phyloP scores from a whole-genome alignment of 2,797 vertebrate genomes.

The Tenualosa ilisha region DNA sequence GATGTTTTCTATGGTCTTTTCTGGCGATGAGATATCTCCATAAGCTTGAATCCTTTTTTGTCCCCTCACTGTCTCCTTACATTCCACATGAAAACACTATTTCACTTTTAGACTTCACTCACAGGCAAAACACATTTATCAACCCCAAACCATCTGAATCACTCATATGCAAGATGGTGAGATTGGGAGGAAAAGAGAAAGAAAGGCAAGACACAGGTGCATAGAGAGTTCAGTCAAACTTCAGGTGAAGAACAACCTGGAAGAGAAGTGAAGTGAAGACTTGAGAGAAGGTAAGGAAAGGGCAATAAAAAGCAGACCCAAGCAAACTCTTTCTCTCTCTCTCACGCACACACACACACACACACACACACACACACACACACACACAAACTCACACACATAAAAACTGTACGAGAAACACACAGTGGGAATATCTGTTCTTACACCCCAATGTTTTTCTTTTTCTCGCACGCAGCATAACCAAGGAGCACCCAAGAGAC shows the following conservation, averaged over 20 bases:
- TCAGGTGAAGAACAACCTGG: not conserved
- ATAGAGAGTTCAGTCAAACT: not conserved
- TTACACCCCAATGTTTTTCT: conserved; percentile 65
- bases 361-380: no score
- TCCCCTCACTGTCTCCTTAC: not conserved
- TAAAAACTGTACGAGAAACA: not conserved
- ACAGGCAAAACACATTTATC: not conserved
- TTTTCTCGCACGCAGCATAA: conserved; percentile 69
- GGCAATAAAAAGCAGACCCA: not conserved
- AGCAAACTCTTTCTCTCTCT: not conserved
- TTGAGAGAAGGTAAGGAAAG: not conserved
- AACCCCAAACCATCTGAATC: not conserved
- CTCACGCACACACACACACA: no score
- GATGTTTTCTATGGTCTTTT: not conserved
- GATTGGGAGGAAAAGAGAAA: not conserved
- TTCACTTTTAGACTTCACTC: not conserved
- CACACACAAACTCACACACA: not conserved
- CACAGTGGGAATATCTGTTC: conserved; percentile 13
- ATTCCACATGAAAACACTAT: not conserved
- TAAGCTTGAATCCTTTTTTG: not conserved
- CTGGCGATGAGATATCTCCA: not conserved
- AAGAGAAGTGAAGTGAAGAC: not conserved
- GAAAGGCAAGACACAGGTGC: not conserved
- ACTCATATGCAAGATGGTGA: not conserved
- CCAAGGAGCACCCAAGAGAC: conserved; percentile 72